Conservation (phyloP, 2,888 invertebrate species). For the Dioctria rufipes region DNA sequence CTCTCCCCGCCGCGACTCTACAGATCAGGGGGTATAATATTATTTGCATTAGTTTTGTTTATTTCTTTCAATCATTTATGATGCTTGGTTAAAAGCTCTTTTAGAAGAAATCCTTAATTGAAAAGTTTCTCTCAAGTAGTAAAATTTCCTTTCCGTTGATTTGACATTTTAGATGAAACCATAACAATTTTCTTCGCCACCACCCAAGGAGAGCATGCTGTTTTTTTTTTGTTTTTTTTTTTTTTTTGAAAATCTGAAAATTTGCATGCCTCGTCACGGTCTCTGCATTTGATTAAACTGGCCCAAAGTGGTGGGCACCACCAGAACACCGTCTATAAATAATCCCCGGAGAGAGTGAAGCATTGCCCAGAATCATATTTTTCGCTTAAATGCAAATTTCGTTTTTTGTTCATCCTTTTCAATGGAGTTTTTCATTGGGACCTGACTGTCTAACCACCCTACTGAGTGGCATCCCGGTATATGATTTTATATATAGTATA, state of each 20-base stretch:
- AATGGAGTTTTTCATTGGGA: constrained; percentile 11
- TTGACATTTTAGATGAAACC: constrained; percentile 50
- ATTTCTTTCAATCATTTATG: constrained; percentile 32
- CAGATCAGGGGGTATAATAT: neutral
- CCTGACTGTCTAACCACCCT: constrained; percentile 29
- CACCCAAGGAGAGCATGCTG: constrained; percentile 37
- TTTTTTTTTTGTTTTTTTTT: constrained; percentile 22
- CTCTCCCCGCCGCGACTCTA: neutral
- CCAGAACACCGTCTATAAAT: constrained; percentile 45
- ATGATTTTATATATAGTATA: neutral
- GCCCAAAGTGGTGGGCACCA: constrained; percentile 18
- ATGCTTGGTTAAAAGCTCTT: constrained; percentile 27
- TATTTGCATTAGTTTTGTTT: constrained; percentile 29
- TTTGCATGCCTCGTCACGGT: constrained; percentile 53
- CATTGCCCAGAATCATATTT: constrained; percentile 45
- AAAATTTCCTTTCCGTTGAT: constrained; percentile 37
- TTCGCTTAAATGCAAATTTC: constrained; percentile 52
- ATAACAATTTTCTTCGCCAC: constrained; percentile 47
- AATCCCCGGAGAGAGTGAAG: constrained; percentile 39
- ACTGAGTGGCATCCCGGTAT: constrained; percentile 36
- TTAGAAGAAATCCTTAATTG: constrained; percentile 43
- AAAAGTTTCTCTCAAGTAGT: constrained; percentile 44
- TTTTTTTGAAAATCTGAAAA: constrained; percentile 44
- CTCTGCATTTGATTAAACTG: constrained; percentile 51
- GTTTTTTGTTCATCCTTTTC: constrained; percentile 30